A percentile compares a stretch with the other conserved stretches of the same genome.
phyloP scores from a whole-genome alignment of 2,888 invertebrate genomes.

The Tetranychus piercei region DNA sequence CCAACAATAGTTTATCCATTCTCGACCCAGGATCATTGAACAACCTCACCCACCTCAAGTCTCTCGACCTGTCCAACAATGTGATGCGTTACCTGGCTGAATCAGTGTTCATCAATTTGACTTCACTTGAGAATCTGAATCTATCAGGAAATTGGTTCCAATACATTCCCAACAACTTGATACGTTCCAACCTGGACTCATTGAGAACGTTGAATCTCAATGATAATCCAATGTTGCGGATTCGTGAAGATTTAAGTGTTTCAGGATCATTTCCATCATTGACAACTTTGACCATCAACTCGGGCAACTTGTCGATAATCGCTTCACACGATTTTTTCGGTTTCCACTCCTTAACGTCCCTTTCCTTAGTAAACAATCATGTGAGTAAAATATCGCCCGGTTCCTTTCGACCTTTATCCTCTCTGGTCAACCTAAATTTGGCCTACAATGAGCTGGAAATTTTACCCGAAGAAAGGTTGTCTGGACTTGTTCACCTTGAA shows the following conservation, averaged over 20 bases:
- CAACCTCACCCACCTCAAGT: conserved; percentile 26
- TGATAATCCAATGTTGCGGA: conserved; percentile 25
- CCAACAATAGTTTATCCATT: conserved; percentile 26
- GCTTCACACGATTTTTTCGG: conserved; percentile 27
- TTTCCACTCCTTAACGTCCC: conserved; percentile 21
- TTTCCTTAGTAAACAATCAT: conserved; percentile 26
- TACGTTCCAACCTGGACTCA: conserved; percentile 23
- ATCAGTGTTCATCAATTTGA: conserved; percentile 24
- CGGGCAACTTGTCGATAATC: conserved; percentile 26
- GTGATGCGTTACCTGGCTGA: conserved; percentile 22
- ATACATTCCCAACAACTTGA: conserved; percentile 28
- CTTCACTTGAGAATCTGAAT: conserved; percentile 22
- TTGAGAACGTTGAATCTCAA: conserved; percentile 25
- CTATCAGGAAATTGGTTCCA: conserved; percentile 26
- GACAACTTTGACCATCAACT: conserved; percentile 22
- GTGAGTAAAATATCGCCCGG: conserved; percentile 28
- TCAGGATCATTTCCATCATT: conserved; percentile 22
- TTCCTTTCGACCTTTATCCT: conserved; percentile 25
- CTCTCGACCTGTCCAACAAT: conserved; percentile 28
- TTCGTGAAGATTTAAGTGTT: conserved; percentile 26
- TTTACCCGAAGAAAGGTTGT: conserved; percentile 28
- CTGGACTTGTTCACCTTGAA: conserved; percentile 42
- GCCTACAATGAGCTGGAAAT: conserved; percentile 27
- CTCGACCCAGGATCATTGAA: conserved; percentile 28
- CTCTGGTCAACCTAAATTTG: conserved; percentile 23